Percentiles rank a stretch among this genome's conserved stretches.
These are phyloP conservation scores for Melitaea athalia DNA, from an alignment of 2,888 invertebrate genomes.

Conservation along the genomic window DNA sequence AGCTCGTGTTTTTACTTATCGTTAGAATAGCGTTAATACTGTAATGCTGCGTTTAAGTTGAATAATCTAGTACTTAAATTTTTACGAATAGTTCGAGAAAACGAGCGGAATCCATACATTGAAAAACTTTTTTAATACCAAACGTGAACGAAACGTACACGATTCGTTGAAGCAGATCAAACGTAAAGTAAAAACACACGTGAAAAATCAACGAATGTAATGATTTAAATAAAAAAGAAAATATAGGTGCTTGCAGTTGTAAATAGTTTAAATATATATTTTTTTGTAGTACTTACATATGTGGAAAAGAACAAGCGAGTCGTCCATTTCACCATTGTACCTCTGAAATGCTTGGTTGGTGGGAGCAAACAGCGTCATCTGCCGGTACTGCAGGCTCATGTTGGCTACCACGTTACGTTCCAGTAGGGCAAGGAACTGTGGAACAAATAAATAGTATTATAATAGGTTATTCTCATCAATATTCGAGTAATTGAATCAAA, in stretches of 20 bases:
- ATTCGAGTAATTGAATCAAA: background rate
- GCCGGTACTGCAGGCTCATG: constrained; percentile 86
- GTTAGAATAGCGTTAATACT: too few relatives aligned
- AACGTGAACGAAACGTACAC: background rate
- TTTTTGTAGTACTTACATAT: constrained; percentile 85
- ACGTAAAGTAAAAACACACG: too few relatives aligned
- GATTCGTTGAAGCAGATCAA: background rate
- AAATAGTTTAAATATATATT: background rate
- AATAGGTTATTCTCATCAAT: too few relatives aligned
- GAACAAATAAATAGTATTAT: constrained; percentile 8
- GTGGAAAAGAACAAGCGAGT: constrained; percentile 88
- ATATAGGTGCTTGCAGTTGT: background rate
- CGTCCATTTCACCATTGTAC: constrained; percentile 82
- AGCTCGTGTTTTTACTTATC: too few relatives aligned
- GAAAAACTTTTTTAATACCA: background rate
- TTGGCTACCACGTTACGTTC: constrained; percentile 88
- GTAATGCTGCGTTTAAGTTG: too few relatives aligned
- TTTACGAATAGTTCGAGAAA: too few relatives aligned
- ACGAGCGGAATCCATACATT: too few relatives aligned
- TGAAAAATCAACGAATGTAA: too few relatives aligned
- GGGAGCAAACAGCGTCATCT: constrained; percentile 94
- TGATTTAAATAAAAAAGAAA: background rate
- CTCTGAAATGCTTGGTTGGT: constrained; percentile 93
- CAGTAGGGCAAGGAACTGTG: constrained; percentile 88
- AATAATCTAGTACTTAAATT: too few relatives aligned